phyloP scores from a whole-genome alignment of 2,113 vertebrate genomes.

The Lipophrys pholis region DNA sequence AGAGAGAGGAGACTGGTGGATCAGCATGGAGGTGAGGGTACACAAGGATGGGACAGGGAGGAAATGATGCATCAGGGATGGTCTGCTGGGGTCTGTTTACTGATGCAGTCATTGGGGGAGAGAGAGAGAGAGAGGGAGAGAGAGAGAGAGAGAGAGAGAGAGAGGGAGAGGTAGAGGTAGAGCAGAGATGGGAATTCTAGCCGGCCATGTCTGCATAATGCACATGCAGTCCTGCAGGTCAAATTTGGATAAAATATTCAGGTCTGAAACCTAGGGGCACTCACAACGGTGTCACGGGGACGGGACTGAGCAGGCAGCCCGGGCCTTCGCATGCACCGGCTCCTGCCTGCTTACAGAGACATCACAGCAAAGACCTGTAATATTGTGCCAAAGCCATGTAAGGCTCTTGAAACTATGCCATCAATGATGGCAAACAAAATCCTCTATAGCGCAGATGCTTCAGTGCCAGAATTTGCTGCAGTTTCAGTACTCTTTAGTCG shows the following conservation, averaged over 20 bases:
- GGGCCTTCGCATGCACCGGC: conserved; percentile 31
- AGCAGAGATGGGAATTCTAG: conserved; percentile 51
- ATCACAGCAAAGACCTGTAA: conserved; percentile 40
- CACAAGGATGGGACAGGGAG: conserved; percentile 70
- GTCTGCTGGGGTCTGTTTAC: conserved; percentile 75
- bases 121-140: conserved; percentile 24
- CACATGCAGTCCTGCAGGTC: conserved; percentile 72
- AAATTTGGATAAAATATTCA: conserved; percentile 65
- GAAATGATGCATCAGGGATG: conserved; percentile 69
- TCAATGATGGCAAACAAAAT: conserved; percentile 40
- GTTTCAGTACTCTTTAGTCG: conserved; percentile 8
- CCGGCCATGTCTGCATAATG: conserved; percentile 67
- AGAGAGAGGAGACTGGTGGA: conserved; percentile 26
- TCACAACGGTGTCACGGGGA: conserved; percentile 46
- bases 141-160: conserved; percentile 8
- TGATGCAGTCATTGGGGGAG: conserved; percentile 74
- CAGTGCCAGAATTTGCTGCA: conserved; percentile 31
- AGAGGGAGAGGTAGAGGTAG: conserved; percentile 8
- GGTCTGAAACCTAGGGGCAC: conserved; percentile 27
- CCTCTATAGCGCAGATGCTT: conserved; percentile 41
- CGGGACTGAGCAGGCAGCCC: conserved; percentile 37
- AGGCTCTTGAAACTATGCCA: conserved; percentile 70
- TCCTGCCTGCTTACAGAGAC: conserved; percentile 56
- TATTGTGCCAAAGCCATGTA: conserved; percentile 62
- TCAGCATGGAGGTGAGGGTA: conserved; percentile 56